Evolutionary conservation across 2,888 invertebrate genomes (phyloP), one percentile per base, ranked within the genome.

Genomic region (Drosophila sordidapex): DNA sequence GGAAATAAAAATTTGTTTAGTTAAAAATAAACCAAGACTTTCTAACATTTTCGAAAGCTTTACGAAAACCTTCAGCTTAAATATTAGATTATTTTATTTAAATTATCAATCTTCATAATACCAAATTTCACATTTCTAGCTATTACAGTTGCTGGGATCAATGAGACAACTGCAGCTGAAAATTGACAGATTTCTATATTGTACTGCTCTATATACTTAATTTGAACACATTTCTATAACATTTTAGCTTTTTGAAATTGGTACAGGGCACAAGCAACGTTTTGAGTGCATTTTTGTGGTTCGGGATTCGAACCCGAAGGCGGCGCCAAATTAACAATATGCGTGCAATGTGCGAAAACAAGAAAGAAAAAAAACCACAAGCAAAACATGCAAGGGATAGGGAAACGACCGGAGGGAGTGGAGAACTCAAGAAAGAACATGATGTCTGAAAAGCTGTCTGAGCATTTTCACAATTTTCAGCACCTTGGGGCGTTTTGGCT

Each of bases 401-500:
- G 18, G 8, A n/a, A 10, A 63, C 40, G n/a, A 51, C 13, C 13
- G 21, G 6, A 43, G 13, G 21, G n/a, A 21, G 29, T 15, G 10
- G 49, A 10, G 29, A 38, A 31, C 31, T 11, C 21, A 38, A 58
- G 35, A 40, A 61, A 57, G 67, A 52, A 46, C 48, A 59, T 57
- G 70, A 53, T 63, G 76, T 71, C 86, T 83, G 75, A 51, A 69
- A 57, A 63, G 78, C 77, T 74, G 83, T 83, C 81, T 82, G 77
- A 66, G 73, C 57, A 79, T 86, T 83, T 83, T 74, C 59, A 51
- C 38, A 40, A 51, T 69, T 68, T 69, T 54, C 76, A 71, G 83
- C 89, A 91, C 89, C 90, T 91, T 90, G 75, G 76, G 91, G 90
- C 90, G 78, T 64, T 90, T 90, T 91, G 91, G 79, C 90, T 90